Conservation (phyloP, 2,113 vertebrate genomes). For the Lasiurus borealis region DNA sequence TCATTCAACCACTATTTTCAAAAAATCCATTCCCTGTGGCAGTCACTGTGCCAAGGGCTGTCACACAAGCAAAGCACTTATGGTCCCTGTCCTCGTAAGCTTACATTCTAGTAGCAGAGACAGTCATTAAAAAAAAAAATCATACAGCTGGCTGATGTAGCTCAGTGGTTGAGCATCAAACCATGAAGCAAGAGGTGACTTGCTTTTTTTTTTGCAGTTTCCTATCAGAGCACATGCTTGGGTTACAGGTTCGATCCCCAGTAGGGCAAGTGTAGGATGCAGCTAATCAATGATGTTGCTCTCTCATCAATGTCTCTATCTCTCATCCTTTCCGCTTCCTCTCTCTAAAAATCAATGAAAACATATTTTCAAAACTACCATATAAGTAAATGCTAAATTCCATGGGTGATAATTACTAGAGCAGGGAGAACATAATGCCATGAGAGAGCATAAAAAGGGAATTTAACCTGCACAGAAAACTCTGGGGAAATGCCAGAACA, state of each 20-base stretch:
- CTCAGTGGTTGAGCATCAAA: too few species aligned
- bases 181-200: too few species aligned
- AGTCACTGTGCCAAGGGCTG: neutral
- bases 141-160: too few species aligned
- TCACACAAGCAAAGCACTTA: neutral
- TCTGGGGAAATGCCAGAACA: neutral
- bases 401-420: neutral
- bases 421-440: neutral
- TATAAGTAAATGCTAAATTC: neutral
- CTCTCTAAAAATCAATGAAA: too few species aligned
- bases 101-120: neutral
- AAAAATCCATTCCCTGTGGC: neutral
- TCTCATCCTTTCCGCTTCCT: too few species aligned
- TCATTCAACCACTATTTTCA: neutral
- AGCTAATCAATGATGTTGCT: too few species aligned
- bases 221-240: too few species aligned
- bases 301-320: too few species aligned
- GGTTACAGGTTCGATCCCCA: too few species aligned
- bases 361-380: too few species aligned
- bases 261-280: too few species aligned
- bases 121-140: neutral
- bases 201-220: too few species aligned
- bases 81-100: neutral
- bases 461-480: neutral
- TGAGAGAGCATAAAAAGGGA: neutral